phyloP scores from a whole-genome alignment of 2,113 vertebrate species.

The Anoplopoma fimbria region DNA sequence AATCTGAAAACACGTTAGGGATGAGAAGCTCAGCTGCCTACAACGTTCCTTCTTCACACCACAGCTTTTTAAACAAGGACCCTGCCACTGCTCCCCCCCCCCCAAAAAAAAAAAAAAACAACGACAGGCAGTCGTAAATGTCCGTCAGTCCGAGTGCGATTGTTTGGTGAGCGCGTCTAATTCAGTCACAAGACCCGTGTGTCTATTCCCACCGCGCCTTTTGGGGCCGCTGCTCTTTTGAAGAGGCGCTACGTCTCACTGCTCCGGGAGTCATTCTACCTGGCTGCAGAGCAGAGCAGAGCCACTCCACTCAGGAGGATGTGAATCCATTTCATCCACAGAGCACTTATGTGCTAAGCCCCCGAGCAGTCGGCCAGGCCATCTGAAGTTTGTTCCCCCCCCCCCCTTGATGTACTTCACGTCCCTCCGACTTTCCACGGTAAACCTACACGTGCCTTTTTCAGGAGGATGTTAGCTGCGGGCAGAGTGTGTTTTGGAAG shows the following conservation, averaged over 20 bases:
- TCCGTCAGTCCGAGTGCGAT: neutral
- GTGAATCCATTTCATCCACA: slow-evolving; percentile 73
- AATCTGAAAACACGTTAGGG: slow-evolving; percentile 29
- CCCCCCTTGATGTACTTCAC: slow-evolving; percentile 44
- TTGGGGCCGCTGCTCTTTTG: slow-evolving; percentile 53
- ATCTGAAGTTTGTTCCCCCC: slow-evolving; percentile 63
- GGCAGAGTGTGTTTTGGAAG: slow-evolving; percentile 34
- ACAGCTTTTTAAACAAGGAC: slow-evolving; percentile 5
- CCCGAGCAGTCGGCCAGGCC: slow-evolving; percentile 36
- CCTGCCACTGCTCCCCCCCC: slow-evolving; percentile 12
- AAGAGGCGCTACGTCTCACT: slow-evolving; percentile 62
- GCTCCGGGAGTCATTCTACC: slow-evolving; percentile 56
- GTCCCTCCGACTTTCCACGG: slow-evolving; percentile 46
- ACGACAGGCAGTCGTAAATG: slow-evolving; percentile 45
- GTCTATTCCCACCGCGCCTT: slow-evolving; percentile 63
- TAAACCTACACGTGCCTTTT: slow-evolving; percentile 56
- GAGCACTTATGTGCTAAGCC: slow-evolving; percentile 73
- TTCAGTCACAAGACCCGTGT: slow-evolving; percentile 61
- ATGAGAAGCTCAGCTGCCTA: slow-evolving; percentile 19
- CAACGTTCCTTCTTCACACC: slow-evolving; percentile 33
- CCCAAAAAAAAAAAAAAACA: no score
- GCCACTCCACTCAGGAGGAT: slow-evolving; percentile 61
- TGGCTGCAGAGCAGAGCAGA: slow-evolving; percentile 56
- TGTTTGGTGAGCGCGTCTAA: slow-evolving; percentile 47
- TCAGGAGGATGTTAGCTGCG: slow-evolving; percentile 26